These are phyloP conservation scores for Drepana arcuata DNA, from an alignment of 1,140 invertebrate species.

Conservation along the genomic window DNA sequence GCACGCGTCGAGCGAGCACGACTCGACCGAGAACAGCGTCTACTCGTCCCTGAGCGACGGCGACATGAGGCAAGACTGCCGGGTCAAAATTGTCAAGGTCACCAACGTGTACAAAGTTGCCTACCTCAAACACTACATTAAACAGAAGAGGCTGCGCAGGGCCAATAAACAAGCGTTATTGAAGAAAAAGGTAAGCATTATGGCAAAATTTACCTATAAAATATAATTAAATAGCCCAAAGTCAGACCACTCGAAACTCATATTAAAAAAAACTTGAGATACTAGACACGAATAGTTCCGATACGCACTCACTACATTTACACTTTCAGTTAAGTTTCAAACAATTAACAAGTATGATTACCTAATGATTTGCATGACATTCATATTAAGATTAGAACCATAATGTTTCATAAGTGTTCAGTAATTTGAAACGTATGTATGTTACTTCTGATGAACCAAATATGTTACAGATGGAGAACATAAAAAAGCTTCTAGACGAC, in stretches of 20 bases:
- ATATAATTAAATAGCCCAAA: neutral
- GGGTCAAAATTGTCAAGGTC: slow-evolving; percentile 53
- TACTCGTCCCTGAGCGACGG: slow-evolving; percentile 32
- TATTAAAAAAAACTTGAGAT: too few species aligned
- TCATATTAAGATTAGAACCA: too few species aligned
- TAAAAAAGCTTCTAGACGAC: slow-evolving; percentile 50
- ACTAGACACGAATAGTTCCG: too few species aligned
- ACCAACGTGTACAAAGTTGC: slow-evolving; percentile 61
- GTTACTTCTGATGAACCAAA: too few species aligned
- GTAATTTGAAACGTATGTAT: too few species aligned
- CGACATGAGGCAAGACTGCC: slow-evolving; percentile 37
- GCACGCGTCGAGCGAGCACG: neutral
- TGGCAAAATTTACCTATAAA: neutral
- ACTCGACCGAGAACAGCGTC: slow-evolving; percentile 22
- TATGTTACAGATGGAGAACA: slow-evolving; percentile 45
- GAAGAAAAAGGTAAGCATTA: slow-evolving; percentile 46
- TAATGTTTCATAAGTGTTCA: too few species aligned
- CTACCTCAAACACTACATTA: slow-evolving; percentile 54
- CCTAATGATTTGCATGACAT: too few species aligned
- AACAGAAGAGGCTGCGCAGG: slow-evolving; percentile 45
- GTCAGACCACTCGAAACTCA: too few species aligned
- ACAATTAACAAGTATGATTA: too few species aligned
- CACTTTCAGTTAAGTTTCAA: too few species aligned
- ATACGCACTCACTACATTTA: too few species aligned
- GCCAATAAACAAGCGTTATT: slow-evolving; percentile 41